Evolutionary conservation across 2,797 vertebrate species (phyloP), one percentile per base, ranked within the genome.

Genomic region (Bovichtus diacanthus): DNA sequence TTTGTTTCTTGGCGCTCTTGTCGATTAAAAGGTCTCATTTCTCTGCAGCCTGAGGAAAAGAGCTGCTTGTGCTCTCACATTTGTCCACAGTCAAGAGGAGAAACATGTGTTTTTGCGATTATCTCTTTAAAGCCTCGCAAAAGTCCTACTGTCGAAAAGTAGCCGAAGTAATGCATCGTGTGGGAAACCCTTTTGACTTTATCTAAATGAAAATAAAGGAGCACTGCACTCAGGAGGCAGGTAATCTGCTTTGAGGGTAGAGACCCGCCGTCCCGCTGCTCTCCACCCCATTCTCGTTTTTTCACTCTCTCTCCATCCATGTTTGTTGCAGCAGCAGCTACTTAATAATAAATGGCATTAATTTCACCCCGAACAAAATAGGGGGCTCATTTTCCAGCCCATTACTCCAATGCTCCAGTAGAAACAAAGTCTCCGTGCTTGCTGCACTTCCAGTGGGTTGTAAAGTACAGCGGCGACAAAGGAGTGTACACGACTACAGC

Each of bases 271-370:
- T 70, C n/a, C 2, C 4, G 16, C 16, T 43, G 31, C 66, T 62
- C 59, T 11, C 25, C 49, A 25, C 16, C 47, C 46, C 25, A 1
- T 2, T 31, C 66, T 56, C 9, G 18, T 31, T 47, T 29, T 23
- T 5, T 2, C 9, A 5, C 36, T 49, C 43, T 61, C 65, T 49
- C 63, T 64, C 23, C 54, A 69, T 75, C 38, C 69, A 66, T 27
- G 29, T 62, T 44, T 75, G 76, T 64, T 55, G 78, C 77, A 64
- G 73, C 78, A 61, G 81, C 80, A 86, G 87, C 86, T 89, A 90
- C 87, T 91, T 92, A 84, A 81, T 93, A 92, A 94, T 93, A 88
- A 93, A 93, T 90, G 87, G 72, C 81, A 59, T 85, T 92, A 92
- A 94, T 93, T 91, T 88, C 36, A 21, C 70, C 80, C 74, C 70